A percentile compares a stretch with the other conserved stretches of the same genome.
Evolutionary conservation across 2,113 vertebrate species (phyloP).

Genomic region (Lates calcarifer): DNA sequence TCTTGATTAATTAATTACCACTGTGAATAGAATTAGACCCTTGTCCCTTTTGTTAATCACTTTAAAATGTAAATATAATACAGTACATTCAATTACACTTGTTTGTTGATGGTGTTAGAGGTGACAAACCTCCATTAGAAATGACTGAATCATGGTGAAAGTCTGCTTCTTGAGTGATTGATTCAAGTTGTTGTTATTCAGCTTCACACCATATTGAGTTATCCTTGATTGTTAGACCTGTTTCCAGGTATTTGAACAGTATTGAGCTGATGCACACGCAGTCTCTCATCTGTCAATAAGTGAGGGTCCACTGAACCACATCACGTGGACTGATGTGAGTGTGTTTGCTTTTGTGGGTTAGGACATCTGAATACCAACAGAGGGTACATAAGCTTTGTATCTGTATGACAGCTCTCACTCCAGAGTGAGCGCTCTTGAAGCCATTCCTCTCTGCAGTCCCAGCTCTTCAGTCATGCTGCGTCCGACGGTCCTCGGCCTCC

Average conservation of each 20-base stretch:
- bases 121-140: background rate
- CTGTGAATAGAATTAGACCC: background rate
- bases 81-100: background rate
- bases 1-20: background rate
- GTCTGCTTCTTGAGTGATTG: background rate
- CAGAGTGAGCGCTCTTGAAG: constrained; percentile 9
- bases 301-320: constrained; percentile 25
- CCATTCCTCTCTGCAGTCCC: background rate
- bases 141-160: background rate
- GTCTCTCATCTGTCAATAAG: constrained; percentile 41
- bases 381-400: constrained; percentile 24
- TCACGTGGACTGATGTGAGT: constrained; percentile 1
- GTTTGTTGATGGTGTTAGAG: background rate
- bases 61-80: background rate
- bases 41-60: background rate
- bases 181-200: background rate
- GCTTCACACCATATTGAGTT: background rate
- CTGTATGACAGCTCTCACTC: background rate
- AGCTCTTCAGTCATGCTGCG: constrained; percentile 51
- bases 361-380: background rate
- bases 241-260: background rate
- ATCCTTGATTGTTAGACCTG: too few relatives aligned
- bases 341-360: background rate
- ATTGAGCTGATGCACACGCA: background rate
- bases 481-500: constrained; percentile 8